Evolutionary conservation across 2,888 invertebrate genomes (phyloP).

Genomic region (Eilema griseolum): DNA sequence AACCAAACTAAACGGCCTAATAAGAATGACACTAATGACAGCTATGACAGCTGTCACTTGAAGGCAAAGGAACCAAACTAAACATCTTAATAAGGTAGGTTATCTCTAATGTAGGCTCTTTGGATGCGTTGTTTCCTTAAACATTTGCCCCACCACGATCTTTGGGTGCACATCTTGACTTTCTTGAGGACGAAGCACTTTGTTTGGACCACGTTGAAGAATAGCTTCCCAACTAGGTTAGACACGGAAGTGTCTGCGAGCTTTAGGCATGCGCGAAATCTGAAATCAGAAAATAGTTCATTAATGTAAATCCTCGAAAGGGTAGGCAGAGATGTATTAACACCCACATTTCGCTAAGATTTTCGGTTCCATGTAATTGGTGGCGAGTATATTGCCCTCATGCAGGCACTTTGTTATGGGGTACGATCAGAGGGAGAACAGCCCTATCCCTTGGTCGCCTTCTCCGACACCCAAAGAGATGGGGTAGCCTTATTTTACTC

Average conservation of each 20-base stretch:
- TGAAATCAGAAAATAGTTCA: slow-evolving; percentile 67
- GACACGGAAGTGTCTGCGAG: slow-evolving; percentile 95
- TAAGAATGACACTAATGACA: slow-evolving; percentile 71
- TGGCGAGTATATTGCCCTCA: too few relatives aligned
- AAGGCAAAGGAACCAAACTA: slow-evolving; percentile 18
- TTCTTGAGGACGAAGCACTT: slow-evolving; percentile 96
- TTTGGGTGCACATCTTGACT: slow-evolving; percentile 91
- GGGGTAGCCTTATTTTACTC: too few relatives aligned
- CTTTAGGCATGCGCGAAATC: slow-evolving; percentile 97
- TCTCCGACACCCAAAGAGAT: too few relatives aligned
- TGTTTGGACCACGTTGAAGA: slow-evolving; percentile 98
- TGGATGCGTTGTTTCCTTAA: slow-evolving; percentile 89
- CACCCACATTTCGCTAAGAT: too few relatives aligned
- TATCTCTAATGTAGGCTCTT: slow-evolving; percentile 91
- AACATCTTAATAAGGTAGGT: slow-evolving; percentile 87
- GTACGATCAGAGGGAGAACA: too few relatives aligned
- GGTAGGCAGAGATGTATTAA: too few relatives aligned
- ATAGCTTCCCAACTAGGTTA: slow-evolving; percentile 96
- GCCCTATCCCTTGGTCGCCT: too few relatives aligned
- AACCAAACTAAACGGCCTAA: slow-evolving; percentile 57
- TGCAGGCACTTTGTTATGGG: too few relatives aligned
- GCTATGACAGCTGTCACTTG: background rate
- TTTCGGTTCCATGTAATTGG: too few relatives aligned
- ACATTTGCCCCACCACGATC: slow-evolving; percentile 95
- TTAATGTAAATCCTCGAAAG: too few relatives aligned